Conservation (phyloP, 2,888 invertebrate species). For the Ptychoptera albimana region DNA sequence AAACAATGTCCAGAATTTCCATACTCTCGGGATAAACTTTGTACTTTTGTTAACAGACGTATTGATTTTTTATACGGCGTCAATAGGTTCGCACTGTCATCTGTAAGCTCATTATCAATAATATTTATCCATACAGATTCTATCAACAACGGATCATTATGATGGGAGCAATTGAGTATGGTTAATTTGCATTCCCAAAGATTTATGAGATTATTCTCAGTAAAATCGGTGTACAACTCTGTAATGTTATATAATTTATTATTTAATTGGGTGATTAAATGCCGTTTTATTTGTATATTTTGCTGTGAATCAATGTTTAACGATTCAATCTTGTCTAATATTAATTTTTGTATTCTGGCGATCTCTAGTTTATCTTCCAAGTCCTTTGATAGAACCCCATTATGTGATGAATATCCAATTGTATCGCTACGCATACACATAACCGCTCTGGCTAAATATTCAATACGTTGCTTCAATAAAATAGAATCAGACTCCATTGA, state of each 20-base stretch:
- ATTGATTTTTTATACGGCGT: conserved; percentile 40
- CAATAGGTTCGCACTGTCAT: conserved; percentile 23
- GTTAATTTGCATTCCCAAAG: conserved; percentile 89
- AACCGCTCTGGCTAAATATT: conserved; percentile 84
- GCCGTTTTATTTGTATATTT: conserved; percentile 10
- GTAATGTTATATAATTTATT: conserved; percentile 74
- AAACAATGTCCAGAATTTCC: conserved; percentile 73
- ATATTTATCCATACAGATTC: conserved; percentile 88
- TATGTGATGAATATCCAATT: conserved; percentile 51
- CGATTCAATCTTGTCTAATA: conserved; percentile 45
- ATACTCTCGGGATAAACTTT: conserved; percentile 60
- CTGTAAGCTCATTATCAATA: conserved; percentile 41
- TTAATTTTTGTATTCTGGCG: conserved; percentile 61
- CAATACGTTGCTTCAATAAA: conserved; percentile 62
- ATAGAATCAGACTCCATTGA: conserved; percentile 39
- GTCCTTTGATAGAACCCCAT: conserved; percentile 69
- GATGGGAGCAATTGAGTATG: conserved; percentile 87
- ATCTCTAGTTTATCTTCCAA: conserved; percentile 87
- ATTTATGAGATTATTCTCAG: conserved; percentile 56
- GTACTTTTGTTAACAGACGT: conserved; percentile 60
- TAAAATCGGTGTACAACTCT: conserved; percentile 82
- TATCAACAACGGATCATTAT: conserved; percentile 73
- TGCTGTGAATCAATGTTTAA: conserved; percentile 22
- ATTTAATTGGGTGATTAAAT: conserved; percentile 52
- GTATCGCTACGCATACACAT: conserved; percentile 87